Evolutionary conservation across 2,888 invertebrate species (phyloP), one percentile per base, ranked within the genome.

Genomic region (Rapana venosa): DNA sequence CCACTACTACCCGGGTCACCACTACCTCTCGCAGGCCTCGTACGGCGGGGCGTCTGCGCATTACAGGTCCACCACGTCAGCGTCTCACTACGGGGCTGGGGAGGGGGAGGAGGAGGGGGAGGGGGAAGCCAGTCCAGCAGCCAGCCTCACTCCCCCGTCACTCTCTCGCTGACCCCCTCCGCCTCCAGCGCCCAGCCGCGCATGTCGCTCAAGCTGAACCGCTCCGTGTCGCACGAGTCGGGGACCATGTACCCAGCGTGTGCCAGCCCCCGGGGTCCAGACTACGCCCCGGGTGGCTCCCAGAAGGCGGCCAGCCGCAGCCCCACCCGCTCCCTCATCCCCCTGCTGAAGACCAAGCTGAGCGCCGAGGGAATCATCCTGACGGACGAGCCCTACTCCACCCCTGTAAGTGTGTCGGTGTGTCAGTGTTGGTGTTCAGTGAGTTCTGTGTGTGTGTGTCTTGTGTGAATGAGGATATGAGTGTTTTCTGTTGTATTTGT

Each of bases 301-400:
- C 35, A 66, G 11, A 70, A 70, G 56, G 11, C 47, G 32, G 61
- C 84, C 22, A 74, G 20, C 20, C 88, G 88, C 88, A 91, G 91
- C 70, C 91, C 94, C 32, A 94, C 93, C 85, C 92, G 94, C 87
- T 94, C 95, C 56, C 93, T 95, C 86, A 94, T 95, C 87, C 94
- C 94, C 20, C 92, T 94, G 74, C 92, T 96, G 56, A 94, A 94
- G 77, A 93, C 94, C 56, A 96, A 96, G 91, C 93, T 96, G 88
- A 94, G 94, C 11, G 93, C 93, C n/a, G 96, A 96, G 90, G 94
- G 93, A 74, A 96, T 96, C 88, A 95, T 96, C 90, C 93, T 96
- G 20, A 94, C 95, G 35, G 92, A 93, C 86, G 94, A 95, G 90
- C 96, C 96, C 26, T 96, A 96, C 91, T 94, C 95, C 81, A 94